Conservation (phyloP, 2,113 vertebrate genomes). For the Merops nubicus region DNA sequence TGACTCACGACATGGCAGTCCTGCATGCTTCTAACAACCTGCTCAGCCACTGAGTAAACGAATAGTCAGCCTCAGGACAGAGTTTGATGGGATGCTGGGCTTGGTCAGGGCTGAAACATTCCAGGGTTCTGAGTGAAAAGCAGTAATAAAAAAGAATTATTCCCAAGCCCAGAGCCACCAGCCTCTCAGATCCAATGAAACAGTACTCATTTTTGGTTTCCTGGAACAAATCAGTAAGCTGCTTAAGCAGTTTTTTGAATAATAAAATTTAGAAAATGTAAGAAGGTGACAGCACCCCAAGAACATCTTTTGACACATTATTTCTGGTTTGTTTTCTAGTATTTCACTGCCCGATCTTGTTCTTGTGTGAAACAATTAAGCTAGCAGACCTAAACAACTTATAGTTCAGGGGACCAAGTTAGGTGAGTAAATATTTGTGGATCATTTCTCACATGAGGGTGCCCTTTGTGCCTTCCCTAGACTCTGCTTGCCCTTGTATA, state of each 20-base stretch:
- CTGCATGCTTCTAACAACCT: neutral
- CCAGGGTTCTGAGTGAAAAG: neutral
- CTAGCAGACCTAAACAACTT: neutral
- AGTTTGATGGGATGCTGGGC: neutral
- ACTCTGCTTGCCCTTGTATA: neutral
- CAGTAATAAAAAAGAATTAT: neutral
- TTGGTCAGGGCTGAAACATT: neutral
- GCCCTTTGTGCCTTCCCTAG: rapidly evolving
- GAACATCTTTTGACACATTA: neutral
- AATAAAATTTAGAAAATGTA: neutral
- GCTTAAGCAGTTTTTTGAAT: neutral
- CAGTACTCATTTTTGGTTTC: neutral
- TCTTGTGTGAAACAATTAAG: neutral
- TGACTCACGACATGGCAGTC: neutral
- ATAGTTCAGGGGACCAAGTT: neutral
- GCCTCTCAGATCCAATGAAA: neutral
- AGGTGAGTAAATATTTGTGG: too few relatives aligned
- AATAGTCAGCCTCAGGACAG: neutral
- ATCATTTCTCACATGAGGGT: rapidly evolving
- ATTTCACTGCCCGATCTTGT: neutral
- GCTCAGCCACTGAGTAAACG: neutral
- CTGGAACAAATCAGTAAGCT: neutral
- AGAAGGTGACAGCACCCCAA: rapidly evolving
- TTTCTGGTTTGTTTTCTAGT: neutral
- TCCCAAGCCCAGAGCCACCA: rapidly evolving